phyloP scores from a whole-genome alignment of 2,797 vertebrate genomes.

The Spinibarbus caldwelli region DNA sequence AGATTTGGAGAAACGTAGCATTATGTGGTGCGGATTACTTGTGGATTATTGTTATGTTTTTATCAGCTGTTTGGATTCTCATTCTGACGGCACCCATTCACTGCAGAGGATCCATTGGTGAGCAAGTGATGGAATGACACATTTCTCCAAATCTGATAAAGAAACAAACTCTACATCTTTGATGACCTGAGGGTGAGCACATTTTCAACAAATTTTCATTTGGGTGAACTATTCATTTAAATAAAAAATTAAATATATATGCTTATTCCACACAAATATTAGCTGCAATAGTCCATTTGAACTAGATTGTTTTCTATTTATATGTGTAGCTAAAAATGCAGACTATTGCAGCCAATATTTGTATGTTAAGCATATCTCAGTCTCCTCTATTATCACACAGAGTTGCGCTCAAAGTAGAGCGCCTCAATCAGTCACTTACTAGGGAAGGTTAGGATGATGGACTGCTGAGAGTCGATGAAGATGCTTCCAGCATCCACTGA shows the following conservation, averaged over 20 bases:
- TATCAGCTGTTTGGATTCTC: no score
- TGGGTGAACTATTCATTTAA: background rate
- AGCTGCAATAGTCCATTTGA: background rate
- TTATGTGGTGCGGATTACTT: no score
- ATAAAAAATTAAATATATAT: background rate
- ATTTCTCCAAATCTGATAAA: no score
- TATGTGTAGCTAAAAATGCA: background rate
- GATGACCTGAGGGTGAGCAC: background rate
- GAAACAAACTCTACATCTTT: background rate
- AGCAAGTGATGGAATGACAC: no score
- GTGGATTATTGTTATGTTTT: no score
- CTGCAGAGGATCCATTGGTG: no score
- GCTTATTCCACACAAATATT: background rate
- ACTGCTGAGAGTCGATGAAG: background rate
- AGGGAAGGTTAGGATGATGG: no score
- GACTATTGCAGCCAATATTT: background rate
- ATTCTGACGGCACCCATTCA: background rate
- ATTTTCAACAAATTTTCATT: no score
- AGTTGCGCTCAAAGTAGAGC: no score
- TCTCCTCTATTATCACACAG: no score
- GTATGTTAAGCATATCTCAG: background rate
- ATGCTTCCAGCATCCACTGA: background rate
- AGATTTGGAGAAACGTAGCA: background rate
- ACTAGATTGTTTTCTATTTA: background rate
- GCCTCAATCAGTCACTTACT: no score